Percentiles rank a stretch among this genome's conserved stretches.
Conservation (phyloP, 1,140 invertebrate genomes). For the Drosophila kanapiae region DNA sequence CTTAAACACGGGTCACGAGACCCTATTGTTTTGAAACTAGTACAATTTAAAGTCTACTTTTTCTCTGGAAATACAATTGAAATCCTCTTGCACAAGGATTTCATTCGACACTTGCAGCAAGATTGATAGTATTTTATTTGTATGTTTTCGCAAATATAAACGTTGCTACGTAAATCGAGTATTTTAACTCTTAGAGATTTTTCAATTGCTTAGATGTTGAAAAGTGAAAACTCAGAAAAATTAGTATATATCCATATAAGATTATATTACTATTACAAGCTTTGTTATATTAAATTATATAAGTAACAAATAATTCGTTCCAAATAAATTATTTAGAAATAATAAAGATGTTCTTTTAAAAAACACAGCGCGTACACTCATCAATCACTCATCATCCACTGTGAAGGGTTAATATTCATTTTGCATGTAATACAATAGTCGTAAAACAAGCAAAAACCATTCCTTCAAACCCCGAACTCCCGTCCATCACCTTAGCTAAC, state of each 20-base stretch:
- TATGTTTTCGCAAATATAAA: too few species aligned
- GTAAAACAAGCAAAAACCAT: neutral
- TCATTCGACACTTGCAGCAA: neutral
- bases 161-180: too few species aligned
- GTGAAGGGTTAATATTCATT: conserved; percentile 20
- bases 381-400: conserved; percentile 20
- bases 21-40: neutral
- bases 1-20: neutral
- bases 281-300: too few species aligned
- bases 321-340: too few species aligned
- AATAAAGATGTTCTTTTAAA: neutral
- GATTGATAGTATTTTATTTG: too few species aligned
- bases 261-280: too few species aligned
- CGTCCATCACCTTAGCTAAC: conserved; percentile 31
- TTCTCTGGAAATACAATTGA: neutral
- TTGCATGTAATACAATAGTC: conserved; percentile 33
- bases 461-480: neutral
- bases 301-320: too few species aligned
- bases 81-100: neutral
- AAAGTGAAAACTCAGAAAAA: too few species aligned
- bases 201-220: too few species aligned
- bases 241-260: too few species aligned
- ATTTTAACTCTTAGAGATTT: too few species aligned
- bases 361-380: conserved; percentile 1
- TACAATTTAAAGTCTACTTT: neutral